Evolutionary conservation across 2,888 invertebrate species (phyloP).

Genomic region (Melipona bicolor): DNA sequence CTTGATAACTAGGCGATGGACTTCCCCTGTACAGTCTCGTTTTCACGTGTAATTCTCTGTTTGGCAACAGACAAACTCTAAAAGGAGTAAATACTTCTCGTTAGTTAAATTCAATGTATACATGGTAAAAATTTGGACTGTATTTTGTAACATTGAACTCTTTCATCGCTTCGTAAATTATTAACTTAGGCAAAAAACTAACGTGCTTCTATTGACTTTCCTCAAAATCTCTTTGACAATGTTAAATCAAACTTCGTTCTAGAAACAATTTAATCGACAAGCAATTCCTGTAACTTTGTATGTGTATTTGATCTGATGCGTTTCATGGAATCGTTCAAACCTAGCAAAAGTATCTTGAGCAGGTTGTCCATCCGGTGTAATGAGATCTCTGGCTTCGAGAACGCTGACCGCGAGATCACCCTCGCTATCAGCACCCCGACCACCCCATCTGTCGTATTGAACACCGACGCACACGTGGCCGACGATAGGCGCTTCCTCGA

Average conservation of each 20-base stretch:
- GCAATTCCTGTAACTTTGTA: neutral
- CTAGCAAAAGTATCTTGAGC: constrained; percentile 90
- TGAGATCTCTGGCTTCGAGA: constrained; percentile 90
- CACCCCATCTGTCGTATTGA: constrained; percentile 90
- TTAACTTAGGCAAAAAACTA: no score
- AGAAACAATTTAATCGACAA: no score
- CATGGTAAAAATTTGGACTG: neutral
- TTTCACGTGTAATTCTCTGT: constrained; percentile 88
- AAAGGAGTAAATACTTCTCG: neutral
- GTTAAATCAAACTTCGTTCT: no score
- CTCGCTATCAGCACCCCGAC: constrained; percentile 85
- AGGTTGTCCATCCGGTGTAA: constrained; percentile 86
- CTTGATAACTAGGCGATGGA: constrained; percentile 91
- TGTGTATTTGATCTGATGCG: neutral
- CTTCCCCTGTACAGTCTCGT: constrained; percentile 89
- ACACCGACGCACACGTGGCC: constrained; percentile 91
- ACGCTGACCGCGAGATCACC: constrained; percentile 89
- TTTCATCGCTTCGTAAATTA: neutral
- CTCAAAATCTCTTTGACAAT: no score
- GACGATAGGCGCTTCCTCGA: constrained; percentile 89
- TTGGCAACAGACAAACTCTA: constrained; percentile 90
- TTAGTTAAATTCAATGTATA: neutral
- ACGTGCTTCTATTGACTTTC: no score
- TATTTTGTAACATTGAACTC: neutral
- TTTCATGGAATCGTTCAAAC: constrained; percentile 53